phyloP scores from a whole-genome alignment of 2,888 invertebrate genomes.

The Apodemia hepburni region DNA sequence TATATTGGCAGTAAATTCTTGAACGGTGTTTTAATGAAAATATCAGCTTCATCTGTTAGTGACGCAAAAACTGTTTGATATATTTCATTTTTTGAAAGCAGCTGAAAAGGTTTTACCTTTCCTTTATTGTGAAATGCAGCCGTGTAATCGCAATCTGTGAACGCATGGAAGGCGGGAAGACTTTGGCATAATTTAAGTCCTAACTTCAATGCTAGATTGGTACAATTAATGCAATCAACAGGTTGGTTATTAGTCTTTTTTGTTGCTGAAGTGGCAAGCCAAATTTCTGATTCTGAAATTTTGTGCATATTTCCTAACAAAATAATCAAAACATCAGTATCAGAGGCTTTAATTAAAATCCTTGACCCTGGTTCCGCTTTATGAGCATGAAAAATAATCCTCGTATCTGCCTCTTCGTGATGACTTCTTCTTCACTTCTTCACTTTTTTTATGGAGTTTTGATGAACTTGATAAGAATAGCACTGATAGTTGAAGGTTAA shows the following conservation, averaged over 20 bases:
- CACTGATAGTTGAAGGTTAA: slow-evolving; percentile 24
- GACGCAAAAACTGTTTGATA: slow-evolving; percentile 34
- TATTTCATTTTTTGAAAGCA: slow-evolving; percentile 34
- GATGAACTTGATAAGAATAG: slow-evolving; percentile 24
- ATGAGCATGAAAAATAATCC: slow-evolving; percentile 34
- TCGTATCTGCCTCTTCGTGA: background rate
- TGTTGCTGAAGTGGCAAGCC: slow-evolving; percentile 28
- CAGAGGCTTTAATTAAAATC: slow-evolving; percentile 34
- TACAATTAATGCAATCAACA: slow-evolving; percentile 32
- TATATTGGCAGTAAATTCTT: too few species aligned
- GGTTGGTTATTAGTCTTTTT: slow-evolving; percentile 28
- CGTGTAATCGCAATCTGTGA: too few species aligned
- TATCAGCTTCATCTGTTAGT: slow-evolving; percentile 18
- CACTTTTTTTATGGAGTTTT: slow-evolving; percentile 25
- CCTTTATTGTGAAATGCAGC: slow-evolving; percentile 32
- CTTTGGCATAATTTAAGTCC: slow-evolving; percentile 21
- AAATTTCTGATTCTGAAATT: slow-evolving; percentile 30
- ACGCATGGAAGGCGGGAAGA: slow-evolving; percentile 25
- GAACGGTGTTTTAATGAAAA: slow-evolving; percentile 21
- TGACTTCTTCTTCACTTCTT: slow-evolving; percentile 24
- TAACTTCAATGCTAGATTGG: slow-evolving; percentile 27
- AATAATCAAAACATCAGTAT: slow-evolving; percentile 24
- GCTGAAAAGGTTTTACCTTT: slow-evolving; percentile 34
- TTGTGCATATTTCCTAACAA: slow-evolving; percentile 23
- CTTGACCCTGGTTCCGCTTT: slow-evolving; percentile 32